phyloP scores from a whole-genome alignment of 2,888 invertebrate species.

The Eumerus sabulonum region DNA sequence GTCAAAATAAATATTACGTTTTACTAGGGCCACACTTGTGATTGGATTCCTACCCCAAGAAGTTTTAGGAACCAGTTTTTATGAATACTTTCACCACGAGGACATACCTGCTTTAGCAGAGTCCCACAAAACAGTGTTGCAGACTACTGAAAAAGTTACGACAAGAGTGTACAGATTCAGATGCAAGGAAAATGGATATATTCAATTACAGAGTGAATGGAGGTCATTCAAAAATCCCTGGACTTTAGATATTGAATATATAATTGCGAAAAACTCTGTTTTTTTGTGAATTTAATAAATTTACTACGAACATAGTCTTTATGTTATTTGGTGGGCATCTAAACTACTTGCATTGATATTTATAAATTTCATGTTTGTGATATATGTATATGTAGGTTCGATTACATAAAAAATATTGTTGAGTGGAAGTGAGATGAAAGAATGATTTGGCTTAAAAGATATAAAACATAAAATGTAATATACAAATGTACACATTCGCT shows the following conservation, averaged over 20 bases:
- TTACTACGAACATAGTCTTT: too few relatives aligned
- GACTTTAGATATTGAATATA: conserved; percentile 96
- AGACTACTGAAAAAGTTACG: conserved; percentile 82
- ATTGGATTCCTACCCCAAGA: conserved; percentile 96
- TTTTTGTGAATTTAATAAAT: conserved; percentile 83
- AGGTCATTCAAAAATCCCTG: conserved; percentile 95
- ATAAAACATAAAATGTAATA: too few relatives aligned
- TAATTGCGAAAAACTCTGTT: conserved; percentile 92
- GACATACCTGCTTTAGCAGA: conserved; percentile 90
- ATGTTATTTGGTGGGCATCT: too few relatives aligned
- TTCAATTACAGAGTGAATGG: conserved; percentile 89
- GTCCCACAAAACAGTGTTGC: conserved; percentile 89
- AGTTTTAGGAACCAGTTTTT: conserved; percentile 93
- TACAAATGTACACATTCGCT: too few relatives aligned
- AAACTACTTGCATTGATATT: too few relatives aligned
- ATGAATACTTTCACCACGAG: conserved; percentile 92
- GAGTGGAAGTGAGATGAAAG: too few relatives aligned
- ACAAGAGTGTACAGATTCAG: conserved; percentile 90
- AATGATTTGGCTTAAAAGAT: too few relatives aligned
- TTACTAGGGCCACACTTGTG: conserved; percentile 89
- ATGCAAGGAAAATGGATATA: conserved; percentile 86
- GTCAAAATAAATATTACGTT: neutral
- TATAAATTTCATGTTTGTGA: too few relatives aligned
- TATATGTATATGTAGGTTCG: too few relatives aligned
- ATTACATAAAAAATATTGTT: too few relatives aligned